These are phyloP conservation scores for Diceros bicornis DNA, from an alignment of 2,797 vertebrate genomes.

Conservation along the genomic window DNA sequence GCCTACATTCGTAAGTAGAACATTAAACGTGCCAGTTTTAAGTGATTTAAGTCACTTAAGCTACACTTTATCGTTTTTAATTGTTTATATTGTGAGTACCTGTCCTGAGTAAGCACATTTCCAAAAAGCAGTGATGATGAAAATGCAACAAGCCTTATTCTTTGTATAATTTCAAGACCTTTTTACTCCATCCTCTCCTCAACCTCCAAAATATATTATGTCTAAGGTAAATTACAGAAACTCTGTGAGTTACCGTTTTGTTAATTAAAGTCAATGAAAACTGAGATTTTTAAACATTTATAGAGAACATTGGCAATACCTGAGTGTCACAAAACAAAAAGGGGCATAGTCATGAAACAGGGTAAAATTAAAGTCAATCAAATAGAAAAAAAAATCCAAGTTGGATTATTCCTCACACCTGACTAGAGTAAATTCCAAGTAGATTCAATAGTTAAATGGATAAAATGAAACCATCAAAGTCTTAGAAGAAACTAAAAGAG, in stretches of 20 bases:
- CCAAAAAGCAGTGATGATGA: background rate
- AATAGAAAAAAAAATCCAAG: background rate
- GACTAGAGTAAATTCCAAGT: conserved; percentile 3
- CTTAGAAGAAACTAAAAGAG: conserved; percentile 24
- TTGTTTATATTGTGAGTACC: conserved; percentile 18
- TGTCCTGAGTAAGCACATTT: conserved; percentile 49
- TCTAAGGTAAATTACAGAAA: background rate
- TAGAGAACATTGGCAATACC: conserved; percentile 36
- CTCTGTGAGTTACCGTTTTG: background rate
- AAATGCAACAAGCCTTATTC: background rate
- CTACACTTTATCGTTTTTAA: background rate
- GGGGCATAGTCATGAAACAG: background rate
- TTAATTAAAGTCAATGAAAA: conserved; percentile 57
- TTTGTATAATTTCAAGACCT: conserved; percentile 11
- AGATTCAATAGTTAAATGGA: conserved; percentile 26
- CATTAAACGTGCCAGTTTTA: background rate
- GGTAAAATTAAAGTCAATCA: background rate
- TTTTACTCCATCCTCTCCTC: background rate
- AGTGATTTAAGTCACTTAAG: conserved; percentile 22
- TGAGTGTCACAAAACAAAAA: background rate
- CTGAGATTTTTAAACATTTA: conserved; percentile 28
- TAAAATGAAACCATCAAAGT: background rate
- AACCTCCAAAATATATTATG: background rate
- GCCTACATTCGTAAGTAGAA: background rate
- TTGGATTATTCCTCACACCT: conserved; percentile 1